Conservation (phyloP, 2,797 vertebrate species). For the Brotula barbata region DNA sequence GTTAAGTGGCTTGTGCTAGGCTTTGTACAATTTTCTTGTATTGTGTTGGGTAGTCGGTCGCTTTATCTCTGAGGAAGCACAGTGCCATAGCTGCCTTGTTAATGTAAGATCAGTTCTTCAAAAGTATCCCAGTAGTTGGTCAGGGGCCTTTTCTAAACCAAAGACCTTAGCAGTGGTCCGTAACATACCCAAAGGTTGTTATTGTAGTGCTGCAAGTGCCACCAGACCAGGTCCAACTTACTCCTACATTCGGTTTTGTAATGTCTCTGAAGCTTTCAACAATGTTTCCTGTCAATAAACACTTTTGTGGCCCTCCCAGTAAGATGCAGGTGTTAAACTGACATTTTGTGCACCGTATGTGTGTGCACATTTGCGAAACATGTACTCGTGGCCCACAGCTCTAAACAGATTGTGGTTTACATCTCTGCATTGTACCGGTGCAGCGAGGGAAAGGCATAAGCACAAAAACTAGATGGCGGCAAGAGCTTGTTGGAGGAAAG, state of each 20-base stretch:
- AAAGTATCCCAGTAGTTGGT: constrained; percentile 49
- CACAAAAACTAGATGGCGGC: constrained; percentile 39
- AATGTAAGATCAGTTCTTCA: constrained; percentile 33
- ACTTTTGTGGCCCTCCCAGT: constrained; percentile 23
- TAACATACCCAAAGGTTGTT: constrained; percentile 45
- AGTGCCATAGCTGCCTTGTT: constrained; percentile 39
- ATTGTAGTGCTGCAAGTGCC: constrained; percentile 34
- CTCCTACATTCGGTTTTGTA: constrained; percentile 44
- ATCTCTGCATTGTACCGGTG: constrained; percentile 53
- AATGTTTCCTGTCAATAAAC: constrained; percentile 55
- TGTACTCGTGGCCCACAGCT: constrained; percentile 40
- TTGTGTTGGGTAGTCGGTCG: constrained; percentile 36
- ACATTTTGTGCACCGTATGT: constrained; percentile 47
- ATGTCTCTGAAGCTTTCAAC: constrained; percentile 25
- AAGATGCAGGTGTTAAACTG: constrained; percentile 64
- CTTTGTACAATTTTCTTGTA: constrained; percentile 37
- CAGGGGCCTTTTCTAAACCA: constrained; percentile 73
- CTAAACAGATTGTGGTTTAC: constrained; percentile 66
- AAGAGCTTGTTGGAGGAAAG: constrained; percentile 36
- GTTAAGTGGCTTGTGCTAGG: constrained; percentile 56
- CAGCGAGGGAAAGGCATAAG: constrained; percentile 48
- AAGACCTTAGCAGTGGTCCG: constrained; percentile 59
- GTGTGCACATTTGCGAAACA: constrained; percentile 49
- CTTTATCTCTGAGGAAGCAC: constrained; percentile 41
- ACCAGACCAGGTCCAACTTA: constrained; percentile 32